Percentiles rank a stretch among this genome's conserved stretches.
Conservation (phyloP, 1,140 invertebrate genomes). For the Cecropterus lyciades region DNA sequence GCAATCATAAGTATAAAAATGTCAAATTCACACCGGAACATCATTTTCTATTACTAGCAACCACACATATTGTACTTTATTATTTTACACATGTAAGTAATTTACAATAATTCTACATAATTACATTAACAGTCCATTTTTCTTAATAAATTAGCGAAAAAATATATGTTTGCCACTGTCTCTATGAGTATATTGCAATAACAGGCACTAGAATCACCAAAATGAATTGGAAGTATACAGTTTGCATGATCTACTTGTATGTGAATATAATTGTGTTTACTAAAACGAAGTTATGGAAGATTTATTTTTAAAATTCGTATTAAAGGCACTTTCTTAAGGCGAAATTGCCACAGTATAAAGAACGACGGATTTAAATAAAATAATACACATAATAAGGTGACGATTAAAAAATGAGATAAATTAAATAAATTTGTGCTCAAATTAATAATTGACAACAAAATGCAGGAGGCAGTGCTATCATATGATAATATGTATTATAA, state of each 20-base stretch:
- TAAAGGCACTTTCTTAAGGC: constrained; percentile 25
- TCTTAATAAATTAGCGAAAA: constrained; percentile 34
- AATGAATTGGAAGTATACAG: constrained; percentile 24
- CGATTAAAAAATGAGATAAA: background rate
- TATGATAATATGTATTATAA: constrained; percentile 61
- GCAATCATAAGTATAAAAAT: constrained; percentile 35
- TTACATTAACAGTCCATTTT: constrained; percentile 41
- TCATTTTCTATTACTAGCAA: constrained; percentile 40
- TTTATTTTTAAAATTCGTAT: constrained; percentile 25
- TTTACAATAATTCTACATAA: constrained; percentile 52
- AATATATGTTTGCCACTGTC: constrained; percentile 23
- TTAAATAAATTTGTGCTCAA: constrained; percentile 27
- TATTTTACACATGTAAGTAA: constrained; percentile 48
- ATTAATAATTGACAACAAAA: constrained; percentile 43
- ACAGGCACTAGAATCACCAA: constrained; percentile 25
- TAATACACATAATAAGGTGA: constrained; percentile 6
- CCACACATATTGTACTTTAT: constrained; percentile 55
- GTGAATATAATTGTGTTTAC: constrained; percentile 4
- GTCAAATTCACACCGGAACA: constrained; percentile 35
- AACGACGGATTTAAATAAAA: constrained; percentile 8
- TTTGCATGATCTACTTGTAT: constrained; percentile 11
- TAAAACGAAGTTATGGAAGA: constrained; percentile 14
- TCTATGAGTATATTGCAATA: constrained; percentile 33
- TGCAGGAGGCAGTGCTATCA: constrained; percentile 62
- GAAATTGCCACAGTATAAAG: constrained; percentile 22